Conservation (phyloP, 2,113 vertebrate species). For the Corythornis cristatus region DNA sequence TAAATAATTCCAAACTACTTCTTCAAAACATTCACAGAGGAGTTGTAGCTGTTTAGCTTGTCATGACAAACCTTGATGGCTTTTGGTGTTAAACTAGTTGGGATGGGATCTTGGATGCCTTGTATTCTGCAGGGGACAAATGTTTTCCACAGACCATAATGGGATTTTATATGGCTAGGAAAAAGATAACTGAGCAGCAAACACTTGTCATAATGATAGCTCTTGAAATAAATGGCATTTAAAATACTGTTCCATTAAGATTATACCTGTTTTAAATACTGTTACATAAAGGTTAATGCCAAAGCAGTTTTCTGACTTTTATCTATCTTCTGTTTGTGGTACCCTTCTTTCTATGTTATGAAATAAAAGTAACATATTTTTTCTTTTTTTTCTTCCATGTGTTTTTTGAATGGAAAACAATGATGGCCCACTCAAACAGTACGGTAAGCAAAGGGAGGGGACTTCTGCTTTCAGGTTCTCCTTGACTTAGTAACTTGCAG, state of each 20-base stretch:
- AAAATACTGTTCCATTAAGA: not conserved
- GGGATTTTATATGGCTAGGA: not conserved
- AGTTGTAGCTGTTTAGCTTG: not conserved
- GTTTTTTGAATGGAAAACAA: constrained; percentile 7
- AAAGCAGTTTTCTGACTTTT: not conserved
- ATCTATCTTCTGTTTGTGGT: not conserved
- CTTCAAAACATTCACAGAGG: not conserved
- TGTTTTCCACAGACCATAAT: not conserved
- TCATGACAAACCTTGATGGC: not conserved
- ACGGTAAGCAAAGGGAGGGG: constrained; percentile 74
- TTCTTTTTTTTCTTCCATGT: constrained; percentile 35
- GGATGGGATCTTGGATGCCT: not conserved
- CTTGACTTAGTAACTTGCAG: not conserved
- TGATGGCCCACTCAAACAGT: constrained; percentile 36
- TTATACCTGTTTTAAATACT: not conserved
- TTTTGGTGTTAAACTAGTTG: not conserved
- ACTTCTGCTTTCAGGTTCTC: not conserved
- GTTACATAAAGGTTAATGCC: not conserved
- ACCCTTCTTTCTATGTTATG: not conserved
- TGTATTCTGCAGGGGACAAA: not conserved
- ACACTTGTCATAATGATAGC: not conserved
- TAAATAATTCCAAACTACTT: not conserved
- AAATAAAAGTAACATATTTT: not conserved
- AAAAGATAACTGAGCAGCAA: not conserved
- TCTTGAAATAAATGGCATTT: not conserved